Evolutionary conservation across 1,140 invertebrate species (phyloP).

Genomic region (Sycophaga agraensis): DNA sequence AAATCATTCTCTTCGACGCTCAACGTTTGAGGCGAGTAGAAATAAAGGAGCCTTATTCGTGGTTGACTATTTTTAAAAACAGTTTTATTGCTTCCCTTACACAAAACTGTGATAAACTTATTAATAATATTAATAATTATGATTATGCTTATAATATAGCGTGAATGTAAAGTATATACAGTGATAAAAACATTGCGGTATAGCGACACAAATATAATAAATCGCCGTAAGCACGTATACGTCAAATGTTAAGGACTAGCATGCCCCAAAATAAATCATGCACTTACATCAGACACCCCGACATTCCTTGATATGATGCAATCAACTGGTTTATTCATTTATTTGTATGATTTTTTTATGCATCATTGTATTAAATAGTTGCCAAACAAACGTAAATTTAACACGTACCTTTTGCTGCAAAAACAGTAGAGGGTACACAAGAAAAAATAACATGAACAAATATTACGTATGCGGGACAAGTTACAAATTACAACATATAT

Average conservation of each 20-base stretch:
- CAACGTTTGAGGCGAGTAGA: constrained; percentile 10
- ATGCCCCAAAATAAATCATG: constrained; percentile 26
- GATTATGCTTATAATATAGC: not conserved
- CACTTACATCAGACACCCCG: constrained; percentile 23
- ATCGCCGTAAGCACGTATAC: constrained; percentile 16
- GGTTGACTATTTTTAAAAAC: constrained; percentile 15
- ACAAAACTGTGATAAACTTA: constrained; percentile 18
- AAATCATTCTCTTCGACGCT: not conserved
- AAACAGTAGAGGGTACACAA: not conserved
- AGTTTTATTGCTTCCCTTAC: constrained; percentile 22
- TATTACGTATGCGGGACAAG: not conserved
- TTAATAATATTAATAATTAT: not conserved
- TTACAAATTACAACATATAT: constrained; percentile 9
- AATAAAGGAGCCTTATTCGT: constrained; percentile 18
- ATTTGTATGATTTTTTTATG: not conserved
- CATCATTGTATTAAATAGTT: not conserved
- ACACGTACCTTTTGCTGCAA: constrained; percentile 16
- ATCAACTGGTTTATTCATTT: not conserved
- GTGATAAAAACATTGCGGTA: constrained; percentile 6
- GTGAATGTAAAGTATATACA: constrained; percentile 19
- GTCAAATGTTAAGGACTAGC: constrained; percentile 17
- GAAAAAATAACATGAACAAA: not conserved
- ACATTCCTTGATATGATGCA: not conserved
- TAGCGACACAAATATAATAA: constrained; percentile 8
- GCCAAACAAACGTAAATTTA: constrained; percentile 1